Conservation (phyloP, 1,140 invertebrate species). For the Galleria mellonella region DNA sequence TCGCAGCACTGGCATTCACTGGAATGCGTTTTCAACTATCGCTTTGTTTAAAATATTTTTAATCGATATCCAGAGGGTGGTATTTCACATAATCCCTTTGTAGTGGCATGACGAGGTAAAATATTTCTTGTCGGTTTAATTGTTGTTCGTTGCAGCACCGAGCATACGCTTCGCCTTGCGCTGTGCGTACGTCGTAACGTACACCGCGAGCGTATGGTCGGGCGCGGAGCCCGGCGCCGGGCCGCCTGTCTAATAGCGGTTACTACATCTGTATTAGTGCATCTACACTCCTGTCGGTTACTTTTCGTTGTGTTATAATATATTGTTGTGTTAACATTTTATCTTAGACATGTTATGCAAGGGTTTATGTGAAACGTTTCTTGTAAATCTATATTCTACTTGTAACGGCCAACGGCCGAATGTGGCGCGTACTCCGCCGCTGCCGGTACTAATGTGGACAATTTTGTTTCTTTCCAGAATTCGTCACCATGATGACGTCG, state of each 20-base stretch:
- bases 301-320: slow-evolving; percentile 28
- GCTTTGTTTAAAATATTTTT: not conserved
- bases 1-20: not conserved
- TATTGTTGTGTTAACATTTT: slow-evolving; percentile 36
- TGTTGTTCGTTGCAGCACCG: slow-evolving; percentile 22
- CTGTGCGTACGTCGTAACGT: slow-evolving; percentile 3
- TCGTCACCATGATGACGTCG: slow-evolving; percentile 99
- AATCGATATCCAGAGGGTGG: slow-evolving; percentile 43
- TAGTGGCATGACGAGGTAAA: slow-evolving; percentile 57
- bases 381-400: slow-evolving; percentile 1
- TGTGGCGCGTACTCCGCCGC: not conserved
- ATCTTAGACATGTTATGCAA: slow-evolving; percentile 34
- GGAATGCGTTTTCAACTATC: not conserved
- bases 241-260: slow-evolving; percentile 38
- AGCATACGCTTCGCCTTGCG: slow-evolving; percentile 25
- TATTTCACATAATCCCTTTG: slow-evolving; percentile 55
- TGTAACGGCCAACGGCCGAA: no score
- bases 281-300: slow-evolving; percentile 54
- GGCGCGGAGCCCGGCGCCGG: no score
- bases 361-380: slow-evolving; percentile 16
- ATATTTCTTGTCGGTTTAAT: slow-evolving; percentile 30
- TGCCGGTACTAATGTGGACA: slow-evolving; percentile 28
- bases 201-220: no score
- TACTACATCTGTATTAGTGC: slow-evolving; percentile 38
- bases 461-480: slow-evolving; percentile 86